Evolutionary conservation across 2,888 invertebrate species (phyloP).

Genomic region (Drosophila kuntzei): DNA sequence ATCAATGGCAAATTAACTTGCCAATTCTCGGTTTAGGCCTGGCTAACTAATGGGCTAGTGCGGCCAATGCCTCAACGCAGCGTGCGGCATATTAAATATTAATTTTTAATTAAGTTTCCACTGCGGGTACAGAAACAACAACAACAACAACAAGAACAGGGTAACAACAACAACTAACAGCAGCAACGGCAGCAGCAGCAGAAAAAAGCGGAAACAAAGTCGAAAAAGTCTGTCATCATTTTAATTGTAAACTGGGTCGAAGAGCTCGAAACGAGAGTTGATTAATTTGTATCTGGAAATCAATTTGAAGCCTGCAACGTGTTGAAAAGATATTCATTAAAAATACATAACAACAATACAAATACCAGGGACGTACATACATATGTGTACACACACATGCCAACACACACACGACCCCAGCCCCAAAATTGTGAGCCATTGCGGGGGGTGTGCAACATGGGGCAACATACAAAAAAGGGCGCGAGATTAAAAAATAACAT

Average conservation of each 20-base stretch:
- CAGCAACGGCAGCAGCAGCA: constrained; percentile 13
- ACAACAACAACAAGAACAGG: too few species aligned
- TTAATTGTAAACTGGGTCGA: constrained; percentile 72
- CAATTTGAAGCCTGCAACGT: constrained; percentile 48
- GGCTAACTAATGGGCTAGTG: constrained; percentile 47
- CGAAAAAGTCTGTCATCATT: constrained; percentile 57
- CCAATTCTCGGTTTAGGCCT: constrained; percentile 45
- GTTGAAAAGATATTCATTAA: constrained; percentile 70
- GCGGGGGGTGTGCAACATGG: constrained; percentile 39
- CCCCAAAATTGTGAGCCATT: constrained; percentile 31
- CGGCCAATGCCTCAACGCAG: constrained; percentile 25
- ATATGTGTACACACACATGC: background rate
- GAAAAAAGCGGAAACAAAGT: constrained; percentile 48
- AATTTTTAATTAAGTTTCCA: constrained; percentile 68
- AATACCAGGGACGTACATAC: constrained; percentile 12
- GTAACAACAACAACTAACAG: background rate
- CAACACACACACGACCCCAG: background rate
- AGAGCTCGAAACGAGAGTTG: constrained; percentile 34
- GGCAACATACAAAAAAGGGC: constrained; percentile 54
- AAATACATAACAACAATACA: constrained; percentile 52
- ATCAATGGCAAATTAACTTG: constrained; percentile 41
- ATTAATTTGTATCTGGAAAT: constrained; percentile 52
- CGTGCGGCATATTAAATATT: constrained; percentile 62
- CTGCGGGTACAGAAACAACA: constrained; percentile 17
- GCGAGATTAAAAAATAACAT: constrained; percentile 76